Conservation (phyloP, 2,888 invertebrate species). For the Lobophora halterata region DNA sequence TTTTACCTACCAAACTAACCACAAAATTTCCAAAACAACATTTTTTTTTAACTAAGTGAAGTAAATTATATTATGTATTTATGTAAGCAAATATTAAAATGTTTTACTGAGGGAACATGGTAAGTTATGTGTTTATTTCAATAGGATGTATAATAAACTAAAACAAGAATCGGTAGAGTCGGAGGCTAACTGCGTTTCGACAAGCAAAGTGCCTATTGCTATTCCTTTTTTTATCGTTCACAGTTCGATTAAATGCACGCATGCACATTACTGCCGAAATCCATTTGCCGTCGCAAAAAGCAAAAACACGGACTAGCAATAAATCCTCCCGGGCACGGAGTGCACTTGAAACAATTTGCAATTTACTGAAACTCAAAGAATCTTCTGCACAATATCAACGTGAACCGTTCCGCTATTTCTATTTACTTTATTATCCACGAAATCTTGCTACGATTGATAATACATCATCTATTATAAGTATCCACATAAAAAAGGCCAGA, state of each 20-base stretch:
- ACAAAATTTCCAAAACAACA: no score
- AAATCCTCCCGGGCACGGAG: slow-evolving; percentile 65
- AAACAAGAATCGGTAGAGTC: no score
- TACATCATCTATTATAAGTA: no score
- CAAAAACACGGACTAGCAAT: slow-evolving; percentile 53
- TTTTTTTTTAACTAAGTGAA: no score
- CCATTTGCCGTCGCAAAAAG: slow-evolving; percentile 55
- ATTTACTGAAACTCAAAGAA: slow-evolving; percentile 46
- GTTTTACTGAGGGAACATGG: no score
- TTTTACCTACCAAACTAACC: no score
- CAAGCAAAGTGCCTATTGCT: slow-evolving; percentile 4
- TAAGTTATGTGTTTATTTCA: no score
- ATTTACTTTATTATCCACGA: background rate
- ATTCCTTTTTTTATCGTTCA: slow-evolving; percentile 4
- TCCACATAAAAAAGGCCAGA: slow-evolving; percentile 23
- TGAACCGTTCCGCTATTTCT: background rate
- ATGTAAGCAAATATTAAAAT: no score
- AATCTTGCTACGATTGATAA: no score
- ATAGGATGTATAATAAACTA: no score
- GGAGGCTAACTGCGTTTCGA: no score
- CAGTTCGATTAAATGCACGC: slow-evolving; percentile 26
- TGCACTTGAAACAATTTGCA: slow-evolving; percentile 48
- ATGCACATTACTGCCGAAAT: slow-evolving; percentile 44
- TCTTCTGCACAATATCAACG: background rate
- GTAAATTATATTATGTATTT: no score